phyloP scores from a whole-genome alignment of 2,113 vertebrate genomes.

The Rutilus rutilus region DNA sequence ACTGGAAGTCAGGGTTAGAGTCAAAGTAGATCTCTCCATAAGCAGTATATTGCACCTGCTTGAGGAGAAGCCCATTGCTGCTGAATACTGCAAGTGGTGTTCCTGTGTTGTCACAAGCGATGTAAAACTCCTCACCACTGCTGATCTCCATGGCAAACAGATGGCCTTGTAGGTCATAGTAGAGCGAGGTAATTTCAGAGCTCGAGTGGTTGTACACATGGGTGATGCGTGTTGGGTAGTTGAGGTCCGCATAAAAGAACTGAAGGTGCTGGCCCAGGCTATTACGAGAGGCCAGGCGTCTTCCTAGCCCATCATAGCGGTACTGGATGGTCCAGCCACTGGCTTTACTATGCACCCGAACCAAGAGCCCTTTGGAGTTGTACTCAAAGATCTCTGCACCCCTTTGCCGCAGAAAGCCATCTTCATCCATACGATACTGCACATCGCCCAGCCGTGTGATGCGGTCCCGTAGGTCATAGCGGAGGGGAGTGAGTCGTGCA shows the following conservation, averaged over 20 bases:
- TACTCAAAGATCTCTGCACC: constrained; percentile 98
- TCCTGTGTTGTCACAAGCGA: constrained; percentile 95
- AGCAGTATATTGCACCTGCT: constrained; percentile 96
- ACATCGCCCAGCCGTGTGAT: constrained; percentile 95
- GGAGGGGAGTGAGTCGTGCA: constrained; percentile 88
- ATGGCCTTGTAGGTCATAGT: constrained; percentile 97
- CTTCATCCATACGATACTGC: constrained; percentile 94
- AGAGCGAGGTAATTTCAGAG: constrained; percentile 97
- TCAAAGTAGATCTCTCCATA: constrained; percentile 98
- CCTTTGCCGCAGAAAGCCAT: constrained; percentile 93
- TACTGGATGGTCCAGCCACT: constrained; percentile 97
- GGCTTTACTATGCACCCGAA: constrained; percentile 95
- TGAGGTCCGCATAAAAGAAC: constrained; percentile 97
- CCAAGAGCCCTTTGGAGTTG: constrained; percentile 95
- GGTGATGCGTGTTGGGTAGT: constrained; percentile 94
- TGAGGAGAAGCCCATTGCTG: constrained; percentile 94
- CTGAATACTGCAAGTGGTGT: constrained; percentile 96
- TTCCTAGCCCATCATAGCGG: constrained; percentile 92
- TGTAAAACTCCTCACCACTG: constrained; percentile 98
- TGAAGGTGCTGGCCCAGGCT: constrained; percentile 97
- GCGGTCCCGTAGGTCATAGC: constrained; percentile 93
- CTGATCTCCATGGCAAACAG: constrained; percentile 99
- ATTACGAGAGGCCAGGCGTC: constrained; percentile 90
- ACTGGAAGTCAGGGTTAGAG: constrained; percentile 96
- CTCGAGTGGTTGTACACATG: constrained; percentile 98